Evolutionary conservation across 2,888 invertebrate species (phyloP), one percentile per base, ranked within the genome.

Genomic region (Drosophila mayaguana): DNA sequence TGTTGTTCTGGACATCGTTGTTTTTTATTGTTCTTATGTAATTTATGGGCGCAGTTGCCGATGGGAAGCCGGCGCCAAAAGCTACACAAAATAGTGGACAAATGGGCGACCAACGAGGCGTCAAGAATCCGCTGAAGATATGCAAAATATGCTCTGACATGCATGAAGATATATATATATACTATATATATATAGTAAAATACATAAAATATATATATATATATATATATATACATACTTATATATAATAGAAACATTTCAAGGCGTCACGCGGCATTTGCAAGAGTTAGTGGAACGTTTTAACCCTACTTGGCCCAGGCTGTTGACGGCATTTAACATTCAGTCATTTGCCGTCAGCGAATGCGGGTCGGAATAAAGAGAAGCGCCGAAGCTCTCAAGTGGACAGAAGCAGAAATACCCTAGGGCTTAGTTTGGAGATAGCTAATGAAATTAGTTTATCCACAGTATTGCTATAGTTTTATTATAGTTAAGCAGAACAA

Each of bases 261-360:
- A 72, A 72, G 80, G 87, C 87, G 78, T 83, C 84, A 87, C 81
- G 75, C 81, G 67, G 83, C 87, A 88, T 83, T 83, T 83, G 78
- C 72, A 62, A 65, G 81, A 75, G 75, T 80, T 75, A 53, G 77
- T 64, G 64, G 59, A 72, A 66, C 70, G 67, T 43, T 60, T 54
- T 60, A 48, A 60, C 40, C 56, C 65, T 57, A 64, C 43, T 55
- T 63, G 64, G 42, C 61, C 55, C 45, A 50, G 61, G 34, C 56
- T 63, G 36, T 36, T 25, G 55, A 73, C 64, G 71, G 67, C 83
- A 88, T 83, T 79, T 83, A 70, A 51, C 72, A 75, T 70, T 75
- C 80, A 77, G 56, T 43, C 67, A 69, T 65, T 71, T 73, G 81
- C 75, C 73, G 64, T 72, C 54, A 65, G 62, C 75, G 62, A 83